phyloP scores from a whole-genome alignment of 2,797 vertebrate species.

The Notolepis coatsorum region DNA sequence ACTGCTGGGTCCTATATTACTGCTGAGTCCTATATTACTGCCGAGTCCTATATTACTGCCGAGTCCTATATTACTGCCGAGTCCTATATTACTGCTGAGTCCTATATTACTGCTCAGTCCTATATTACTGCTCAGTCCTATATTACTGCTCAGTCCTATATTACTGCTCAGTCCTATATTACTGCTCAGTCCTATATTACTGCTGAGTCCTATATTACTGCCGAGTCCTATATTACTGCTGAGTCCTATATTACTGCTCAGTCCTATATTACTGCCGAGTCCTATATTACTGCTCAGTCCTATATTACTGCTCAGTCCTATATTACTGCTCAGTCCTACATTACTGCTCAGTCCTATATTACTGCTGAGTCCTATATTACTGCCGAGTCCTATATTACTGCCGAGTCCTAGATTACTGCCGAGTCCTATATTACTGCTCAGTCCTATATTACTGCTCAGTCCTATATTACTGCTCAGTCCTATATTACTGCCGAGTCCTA shows the following conservation, averaged over 20 bases:
- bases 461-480: constrained; percentile 64
- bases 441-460: constrained; percentile 65
- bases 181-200: constrained; percentile 65
- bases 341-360: constrained; percentile 65
- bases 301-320: constrained; percentile 70
- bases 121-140: constrained; percentile 70
- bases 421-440: constrained; percentile 64
- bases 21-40: constrained; percentile 66
- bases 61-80: constrained; percentile 64
- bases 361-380: constrained; percentile 65
- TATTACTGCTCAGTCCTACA: constrained; percentile 65
- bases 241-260: constrained; percentile 64
- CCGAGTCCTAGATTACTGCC: constrained; percentile 60
- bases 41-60: constrained; percentile 63
- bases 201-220: constrained; percentile 66
- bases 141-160: constrained; percentile 68
- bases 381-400: constrained; percentile 66
- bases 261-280: constrained; percentile 65
- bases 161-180: constrained; percentile 65
- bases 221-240: constrained; percentile 63
- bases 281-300: constrained; percentile 64
- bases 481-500: constrained; percentile 70
- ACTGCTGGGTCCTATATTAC: constrained; percentile 65
- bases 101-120: constrained; percentile 64
- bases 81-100: constrained; percentile 65